Base-by-base conservation (phyloP, 1,140 invertebrate genomes). In the Nasonia vitripennis region DNA sequence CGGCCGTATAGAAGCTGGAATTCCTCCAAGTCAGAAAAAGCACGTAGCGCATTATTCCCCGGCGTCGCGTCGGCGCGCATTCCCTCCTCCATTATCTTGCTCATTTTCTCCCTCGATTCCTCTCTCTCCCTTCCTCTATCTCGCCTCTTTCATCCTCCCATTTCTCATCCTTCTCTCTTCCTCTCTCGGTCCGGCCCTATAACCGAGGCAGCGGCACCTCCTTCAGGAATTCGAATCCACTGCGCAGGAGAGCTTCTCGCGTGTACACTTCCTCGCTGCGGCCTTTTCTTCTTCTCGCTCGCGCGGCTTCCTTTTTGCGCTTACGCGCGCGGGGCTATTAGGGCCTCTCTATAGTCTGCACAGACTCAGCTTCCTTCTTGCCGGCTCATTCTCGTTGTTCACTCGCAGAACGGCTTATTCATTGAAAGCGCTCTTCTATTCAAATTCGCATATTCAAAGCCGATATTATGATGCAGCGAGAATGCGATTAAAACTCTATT, bases 81-180 rank as follows among this genome's bases (percentile, higher is more conserved):
- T 79, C 73, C 41, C 88, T 89, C 86, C 81, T 88, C 87, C 88
- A 90, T 88, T 87, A 87, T 91, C 88, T 88, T 87, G 9, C 41
- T 77, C 74, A 84, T 77, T 84, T 87, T 86, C 86, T 87, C 87
- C 86, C 84, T 85, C 86, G 86, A 79, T 86, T 48, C 55, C 68
- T 14, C n/a, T 14, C 20, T 7, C 73, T 70, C 17, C 31, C n/a
- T 80, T 84, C 85, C 78, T 85, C 86, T 86, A 74, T 86, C 51
- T 75, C 67, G 14, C n/a, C 37, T 80, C 23, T 87, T 87, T 88
- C 84, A 77, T 89, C 86, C 87, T 89, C 83, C 7, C 45, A 37
- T 83, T 74, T 71, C 71, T 79, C 68, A 48, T 10, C 17, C 10
- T 9, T 1, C 71, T 68, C n/a, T 80, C 34, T 84, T 27, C 23